Evolutionary conservation across 2,797 vertebrate species (phyloP).

Genomic region (Lemur catta): DNA sequence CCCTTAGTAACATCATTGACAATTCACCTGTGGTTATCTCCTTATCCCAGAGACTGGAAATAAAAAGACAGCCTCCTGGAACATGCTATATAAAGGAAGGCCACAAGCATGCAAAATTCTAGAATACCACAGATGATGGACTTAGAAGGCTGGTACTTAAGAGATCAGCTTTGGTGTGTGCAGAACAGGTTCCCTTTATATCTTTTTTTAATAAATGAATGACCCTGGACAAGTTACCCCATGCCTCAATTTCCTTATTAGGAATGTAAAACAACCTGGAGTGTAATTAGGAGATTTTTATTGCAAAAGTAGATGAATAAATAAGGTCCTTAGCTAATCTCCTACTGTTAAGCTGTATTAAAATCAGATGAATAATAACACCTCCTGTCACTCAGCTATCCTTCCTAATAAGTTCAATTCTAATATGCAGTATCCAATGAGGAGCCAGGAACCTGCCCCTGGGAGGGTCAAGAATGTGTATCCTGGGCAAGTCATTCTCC

Average conservation of each 20-base stretch:
- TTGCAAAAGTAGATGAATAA: neutral
- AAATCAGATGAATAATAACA: constrained; percentile 1
- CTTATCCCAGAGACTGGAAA: neutral
- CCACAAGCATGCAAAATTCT: neutral
- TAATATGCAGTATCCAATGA: neutral
- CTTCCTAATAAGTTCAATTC: neutral
- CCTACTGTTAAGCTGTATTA: neutral
- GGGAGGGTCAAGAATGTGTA: neutral
- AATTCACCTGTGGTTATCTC: neutral
- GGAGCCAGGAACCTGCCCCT: neutral
- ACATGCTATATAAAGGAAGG: neutral
- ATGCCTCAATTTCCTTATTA: neutral
- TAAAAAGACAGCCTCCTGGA: neutral
- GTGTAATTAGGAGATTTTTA: neutral
- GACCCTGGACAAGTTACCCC: neutral
- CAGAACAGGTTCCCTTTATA: neutral
- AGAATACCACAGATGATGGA: neutral
- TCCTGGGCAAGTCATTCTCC: neutral
- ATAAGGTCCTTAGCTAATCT: neutral
- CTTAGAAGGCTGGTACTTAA: neutral
- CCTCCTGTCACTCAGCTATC: neutral
- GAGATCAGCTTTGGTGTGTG: neutral
- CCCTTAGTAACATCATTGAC: neutral
- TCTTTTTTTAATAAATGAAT: neutral
- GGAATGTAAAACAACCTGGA: neutral